Evolutionary conservation across 2,888 invertebrate species (phyloP).

Genomic region (Magallana nippona): DNA sequence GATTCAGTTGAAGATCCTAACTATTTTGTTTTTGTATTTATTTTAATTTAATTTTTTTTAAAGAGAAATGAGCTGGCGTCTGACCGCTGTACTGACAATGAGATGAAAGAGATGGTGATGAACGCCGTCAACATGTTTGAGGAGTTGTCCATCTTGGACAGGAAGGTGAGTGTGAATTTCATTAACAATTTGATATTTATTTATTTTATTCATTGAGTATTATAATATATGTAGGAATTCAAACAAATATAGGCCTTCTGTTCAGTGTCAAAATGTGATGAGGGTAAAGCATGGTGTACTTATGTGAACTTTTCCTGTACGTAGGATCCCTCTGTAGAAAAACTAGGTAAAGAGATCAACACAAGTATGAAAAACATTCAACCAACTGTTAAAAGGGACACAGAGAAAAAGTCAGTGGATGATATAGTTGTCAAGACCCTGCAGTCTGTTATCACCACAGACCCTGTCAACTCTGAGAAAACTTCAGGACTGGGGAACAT

Average conservation of each 20-base stretch:
- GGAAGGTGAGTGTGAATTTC: not conserved
- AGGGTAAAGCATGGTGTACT: not conserved
- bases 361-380: not conserved
- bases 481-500: too few species aligned
- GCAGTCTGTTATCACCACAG: not conserved
- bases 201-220: too few species aligned
- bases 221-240: too few species aligned
- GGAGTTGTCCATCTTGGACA: slow-evolving; percentile 42
- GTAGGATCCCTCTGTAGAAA: not conserved
- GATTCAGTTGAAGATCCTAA: too few species aligned
- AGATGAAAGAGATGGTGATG: slow-evolving; percentile 63
- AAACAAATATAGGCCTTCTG: too few species aligned
- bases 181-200: not conserved
- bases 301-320: not conserved
- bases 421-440: too few species aligned
- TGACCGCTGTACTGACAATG: slow-evolving; percentile 66
- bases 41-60: not conserved
- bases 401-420: too few species aligned
- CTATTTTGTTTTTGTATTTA: too few species aligned
- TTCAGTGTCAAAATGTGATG: too few species aligned
- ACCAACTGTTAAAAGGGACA: not conserved
- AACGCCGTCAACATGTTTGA: slow-evolving; percentile 64
- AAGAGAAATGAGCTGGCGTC: slow-evolving; percentile 72
- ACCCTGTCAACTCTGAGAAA: not conserved
- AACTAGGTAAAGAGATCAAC: not conserved